A percentile compares a stretch with the other conserved stretches of the same genome.
These are phyloP conservation scores for Plestiodon gilberti DNA, from an alignment of 2,113 vertebrate genomes.

Conservation along the genomic window DNA sequence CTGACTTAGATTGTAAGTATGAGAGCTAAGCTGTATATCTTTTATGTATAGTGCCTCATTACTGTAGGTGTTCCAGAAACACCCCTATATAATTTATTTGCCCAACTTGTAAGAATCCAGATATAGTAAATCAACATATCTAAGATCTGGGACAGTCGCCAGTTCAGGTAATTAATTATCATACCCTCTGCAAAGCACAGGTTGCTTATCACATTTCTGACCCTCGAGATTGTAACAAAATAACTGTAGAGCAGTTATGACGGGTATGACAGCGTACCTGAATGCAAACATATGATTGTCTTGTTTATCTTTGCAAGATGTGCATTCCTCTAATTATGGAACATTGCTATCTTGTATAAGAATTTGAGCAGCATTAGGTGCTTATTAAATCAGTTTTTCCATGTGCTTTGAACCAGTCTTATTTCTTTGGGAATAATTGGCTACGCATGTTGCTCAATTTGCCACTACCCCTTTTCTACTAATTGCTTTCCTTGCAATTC, in stretches of 20 bases:
- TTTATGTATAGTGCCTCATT: not conserved
- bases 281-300: not conserved
- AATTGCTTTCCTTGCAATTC: not conserved
- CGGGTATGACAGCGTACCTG: too few species aligned
- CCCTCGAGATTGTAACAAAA: not conserved
- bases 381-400: not conserved
- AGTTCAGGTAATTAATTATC: not conserved
- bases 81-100: not conserved
- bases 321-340: slow-evolving; percentile 13
- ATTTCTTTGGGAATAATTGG: not conserved
- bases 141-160: not conserved
- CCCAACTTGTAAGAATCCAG: not conserved
- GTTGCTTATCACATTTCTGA: not conserved
- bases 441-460: not conserved
- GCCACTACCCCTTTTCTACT: too few species aligned
- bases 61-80: not conserved
- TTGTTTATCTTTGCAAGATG: slow-evolving; percentile 27
- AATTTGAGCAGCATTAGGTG: not conserved
- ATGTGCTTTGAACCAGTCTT: too few species aligned
- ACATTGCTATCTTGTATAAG: slow-evolving; percentile 1
- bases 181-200: not conserved
- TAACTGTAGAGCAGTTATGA: not conserved
- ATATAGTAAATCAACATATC: not conserved
- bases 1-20: not conserved
- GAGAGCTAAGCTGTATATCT: not conserved